Evolutionary conservation across 2,888 invertebrate species (phyloP).

Genomic region (Coleophora flavipennella): DNA sequence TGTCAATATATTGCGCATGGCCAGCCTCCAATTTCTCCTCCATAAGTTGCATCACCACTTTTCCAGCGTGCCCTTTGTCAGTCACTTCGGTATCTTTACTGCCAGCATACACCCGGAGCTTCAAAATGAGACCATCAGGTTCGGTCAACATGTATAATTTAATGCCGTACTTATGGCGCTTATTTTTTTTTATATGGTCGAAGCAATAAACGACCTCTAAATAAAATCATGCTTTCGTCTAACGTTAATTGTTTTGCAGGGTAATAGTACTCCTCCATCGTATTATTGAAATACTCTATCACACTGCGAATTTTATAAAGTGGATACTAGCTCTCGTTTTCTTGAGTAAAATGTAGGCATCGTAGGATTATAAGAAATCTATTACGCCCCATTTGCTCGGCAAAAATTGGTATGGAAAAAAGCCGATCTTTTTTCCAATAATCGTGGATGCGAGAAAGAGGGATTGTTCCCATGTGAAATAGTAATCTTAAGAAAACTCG

Average conservation of each 20-base stretch:
- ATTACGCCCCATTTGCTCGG: slow-evolving; percentile 15
- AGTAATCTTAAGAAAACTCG: slow-evolving; percentile 22
- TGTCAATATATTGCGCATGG: slow-evolving; percentile 7
- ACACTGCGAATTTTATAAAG: neutral
- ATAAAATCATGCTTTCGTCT: slow-evolving; percentile 7
- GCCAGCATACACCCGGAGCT: slow-evolving; percentile 16
- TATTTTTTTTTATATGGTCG: slow-evolving; percentile 31
- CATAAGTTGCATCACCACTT: slow-evolving; percentile 5
- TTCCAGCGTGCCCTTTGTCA: slow-evolving; percentile 5
- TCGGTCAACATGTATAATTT: slow-evolving; percentile 33
- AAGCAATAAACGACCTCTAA: slow-evolving; percentile 24
- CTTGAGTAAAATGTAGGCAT: slow-evolving; percentile 4
- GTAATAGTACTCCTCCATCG: slow-evolving; percentile 5
- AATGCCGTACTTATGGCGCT: slow-evolving; percentile 32
- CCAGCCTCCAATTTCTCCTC: slow-evolving; percentile 2
- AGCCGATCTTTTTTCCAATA: slow-evolving; percentile 19
- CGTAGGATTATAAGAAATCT: slow-evolving; percentile 20
- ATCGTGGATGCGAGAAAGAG: slow-evolving; percentile 13
- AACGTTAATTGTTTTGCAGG: slow-evolving; percentile 4
- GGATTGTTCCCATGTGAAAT: slow-evolving; percentile 20
- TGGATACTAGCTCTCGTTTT: neutral
- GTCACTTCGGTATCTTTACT: slow-evolving; percentile 11
- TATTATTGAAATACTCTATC: slow-evolving; percentile 7
- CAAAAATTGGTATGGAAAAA: slow-evolving; percentile 16
- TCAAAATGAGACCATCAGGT: slow-evolving; percentile 20